These are phyloP conservation scores for Schizopygopsis malacanthus DNA, from an alignment of 2,797 vertebrate genomes.

Conservation along the genomic window DNA sequence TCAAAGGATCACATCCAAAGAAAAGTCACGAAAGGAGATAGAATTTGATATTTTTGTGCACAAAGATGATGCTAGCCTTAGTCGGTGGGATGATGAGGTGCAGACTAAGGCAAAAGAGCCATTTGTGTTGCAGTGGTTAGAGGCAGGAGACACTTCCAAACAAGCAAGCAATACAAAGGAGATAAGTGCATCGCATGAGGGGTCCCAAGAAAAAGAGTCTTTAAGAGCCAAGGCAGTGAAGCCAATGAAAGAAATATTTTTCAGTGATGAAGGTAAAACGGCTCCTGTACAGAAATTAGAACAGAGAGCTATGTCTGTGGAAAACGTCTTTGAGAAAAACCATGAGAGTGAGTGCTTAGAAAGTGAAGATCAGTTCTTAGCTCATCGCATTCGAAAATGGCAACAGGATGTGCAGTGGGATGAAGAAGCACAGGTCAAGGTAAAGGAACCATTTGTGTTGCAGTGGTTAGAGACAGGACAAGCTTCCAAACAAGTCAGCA, in stretches of 20 bases:
- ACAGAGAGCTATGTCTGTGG: conserved; percentile 62
- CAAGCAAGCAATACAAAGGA: conserved; percentile 54
- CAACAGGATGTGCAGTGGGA: conserved; percentile 69
- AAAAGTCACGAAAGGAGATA: conserved; percentile 42
- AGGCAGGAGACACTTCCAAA: conserved; percentile 60
- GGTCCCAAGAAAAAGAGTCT: conserved; percentile 51
- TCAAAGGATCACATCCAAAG: conserved; percentile 42
- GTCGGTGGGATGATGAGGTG: conserved; percentile 49
- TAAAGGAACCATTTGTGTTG: conserved; percentile 56
- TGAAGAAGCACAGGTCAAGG: conserved; percentile 52
- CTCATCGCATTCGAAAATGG: conserved; percentile 74
- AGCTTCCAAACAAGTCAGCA: conserved; percentile 51
- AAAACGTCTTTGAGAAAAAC: conserved; percentile 72
- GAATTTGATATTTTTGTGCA: conserved; percentile 54
- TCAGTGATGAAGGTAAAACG: conserved; percentile 55
- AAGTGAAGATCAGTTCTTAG: conserved; percentile 75
- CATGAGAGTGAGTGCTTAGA: conserved; percentile 71
- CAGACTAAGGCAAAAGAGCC: conserved; percentile 53
- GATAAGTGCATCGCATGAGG: conserved; percentile 45
- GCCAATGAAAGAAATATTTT: conserved; percentile 59
- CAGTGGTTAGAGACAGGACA: conserved; percentile 62
- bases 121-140: conserved; percentile 63
- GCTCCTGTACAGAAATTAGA: conserved; percentile 56
- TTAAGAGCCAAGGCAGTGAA: conserved; percentile 57
- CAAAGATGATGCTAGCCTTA: conserved; percentile 40